Conservation (phyloP, 1,140 invertebrate species). For the Pseudachorutes palmiensis region DNA sequence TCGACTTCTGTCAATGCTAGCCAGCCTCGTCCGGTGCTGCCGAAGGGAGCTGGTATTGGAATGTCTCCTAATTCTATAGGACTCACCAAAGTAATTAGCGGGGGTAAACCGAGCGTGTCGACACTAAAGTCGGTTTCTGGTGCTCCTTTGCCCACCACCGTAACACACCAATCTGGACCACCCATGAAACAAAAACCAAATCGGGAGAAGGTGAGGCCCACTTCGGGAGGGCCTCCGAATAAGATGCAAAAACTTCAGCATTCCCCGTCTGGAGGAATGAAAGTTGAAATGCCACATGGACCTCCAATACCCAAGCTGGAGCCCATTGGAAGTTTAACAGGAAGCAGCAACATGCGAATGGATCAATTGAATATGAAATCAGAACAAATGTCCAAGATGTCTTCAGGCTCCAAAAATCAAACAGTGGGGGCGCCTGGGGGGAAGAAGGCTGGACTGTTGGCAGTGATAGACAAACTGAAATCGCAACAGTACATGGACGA, state of each 20-base stretch:
- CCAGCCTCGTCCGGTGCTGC: neutral
- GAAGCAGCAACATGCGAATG: neutral
- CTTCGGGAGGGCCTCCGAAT: neutral
- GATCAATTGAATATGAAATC: neutral
- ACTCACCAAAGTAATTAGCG: slow-evolving; percentile 45
- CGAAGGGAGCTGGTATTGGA: neutral
- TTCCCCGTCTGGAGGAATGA: neutral
- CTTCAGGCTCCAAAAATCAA: neutral
- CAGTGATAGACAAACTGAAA: slow-evolving; percentile 77
- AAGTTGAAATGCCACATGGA: neutral
- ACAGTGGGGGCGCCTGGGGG: slow-evolving; percentile 42
- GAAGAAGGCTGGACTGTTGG: slow-evolving; percentile 67
- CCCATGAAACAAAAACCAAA: slow-evolving; percentile 17
- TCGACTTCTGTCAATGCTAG: neutral
- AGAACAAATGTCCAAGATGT: neutral
- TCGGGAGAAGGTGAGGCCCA: slow-evolving; percentile 14
- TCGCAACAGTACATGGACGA: slow-evolving; percentile 40
- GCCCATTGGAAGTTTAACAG: neutral
- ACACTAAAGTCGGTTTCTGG: slow-evolving; percentile 40
- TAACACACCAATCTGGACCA: slow-evolving; percentile 24
- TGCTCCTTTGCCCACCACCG: slow-evolving; percentile 57
- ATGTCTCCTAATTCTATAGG: neutral
- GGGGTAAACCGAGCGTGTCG: slow-evolving; percentile 70
- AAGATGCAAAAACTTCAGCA: slow-evolving; percentile 23
- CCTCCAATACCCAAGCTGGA: neutral